A percentile compares a stretch with the other conserved stretches of the same genome.
Conservation (phyloP, 1,140 invertebrate genomes). For the Stegodyphus dumicola region DNA sequence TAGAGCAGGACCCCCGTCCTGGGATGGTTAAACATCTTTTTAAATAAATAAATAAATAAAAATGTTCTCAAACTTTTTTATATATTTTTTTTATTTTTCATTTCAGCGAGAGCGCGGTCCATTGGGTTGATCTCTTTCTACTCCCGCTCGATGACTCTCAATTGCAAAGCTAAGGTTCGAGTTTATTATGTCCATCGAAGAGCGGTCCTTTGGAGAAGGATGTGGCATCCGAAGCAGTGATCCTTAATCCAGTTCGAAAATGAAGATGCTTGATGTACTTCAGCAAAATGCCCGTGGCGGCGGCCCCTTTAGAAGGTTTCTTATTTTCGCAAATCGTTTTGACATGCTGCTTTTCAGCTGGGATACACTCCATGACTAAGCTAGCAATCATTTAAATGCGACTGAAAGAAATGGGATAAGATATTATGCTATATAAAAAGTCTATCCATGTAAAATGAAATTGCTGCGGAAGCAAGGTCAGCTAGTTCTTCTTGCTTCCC, state of each 20-base stretch:
- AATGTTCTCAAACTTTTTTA: not conserved
- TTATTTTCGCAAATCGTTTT: conserved; percentile 53
- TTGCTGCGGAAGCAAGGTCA: too few relatives aligned
- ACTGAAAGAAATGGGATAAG: too few relatives aligned
- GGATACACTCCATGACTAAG: conserved; percentile 38
- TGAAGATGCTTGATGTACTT: conserved; percentile 57
- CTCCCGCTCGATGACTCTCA: conserved; percentile 27
- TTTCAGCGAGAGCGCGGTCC: too few relatives aligned
- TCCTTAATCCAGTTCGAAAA: conserved; percentile 59
- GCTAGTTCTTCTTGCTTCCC: too few relatives aligned
- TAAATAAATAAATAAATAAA: conserved; percentile 48
- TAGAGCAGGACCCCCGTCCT: not conserved
- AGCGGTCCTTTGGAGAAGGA: conserved; percentile 2
- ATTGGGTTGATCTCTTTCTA: too few relatives aligned
- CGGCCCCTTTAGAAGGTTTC: conserved; percentile 23
- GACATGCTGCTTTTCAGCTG: conserved; percentile 35
- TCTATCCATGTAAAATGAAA: too few relatives aligned
- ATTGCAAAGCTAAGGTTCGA: conserved; percentile 24
- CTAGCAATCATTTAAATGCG: not conserved
- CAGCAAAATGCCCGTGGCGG: conserved; percentile 21
- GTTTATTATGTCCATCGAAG: conserved; percentile 37
- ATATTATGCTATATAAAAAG: too few relatives aligned
- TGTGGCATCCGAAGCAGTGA: conserved; percentile 31
- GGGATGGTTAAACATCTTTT: conserved; percentile 48
- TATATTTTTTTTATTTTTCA: not conserved